These are phyloP conservation scores for Chrysaora quinquecirrha DNA, from an alignment of 30 jellyfish, hydroid and myxozoan genomes.

Conservation along the genomic window DNA sequence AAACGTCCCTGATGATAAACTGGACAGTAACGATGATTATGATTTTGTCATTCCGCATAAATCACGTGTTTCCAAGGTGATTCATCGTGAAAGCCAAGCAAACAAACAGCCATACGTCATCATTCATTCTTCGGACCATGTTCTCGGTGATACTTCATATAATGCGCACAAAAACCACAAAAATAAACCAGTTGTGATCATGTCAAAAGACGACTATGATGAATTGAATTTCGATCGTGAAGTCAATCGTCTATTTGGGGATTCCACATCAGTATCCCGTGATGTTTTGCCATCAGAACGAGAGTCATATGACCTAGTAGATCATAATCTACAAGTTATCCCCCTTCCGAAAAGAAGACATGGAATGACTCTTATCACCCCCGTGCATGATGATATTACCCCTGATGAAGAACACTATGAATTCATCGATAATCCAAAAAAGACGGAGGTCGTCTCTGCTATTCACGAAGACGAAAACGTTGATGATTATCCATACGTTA, in stretches of 20 bases:
- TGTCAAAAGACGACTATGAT: conserved; percentile 67
- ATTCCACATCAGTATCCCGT: conserved; percentile 18
- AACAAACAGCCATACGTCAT: conserved; percentile 44
- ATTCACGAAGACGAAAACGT: conserved; percentile 60
- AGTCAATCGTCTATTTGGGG: conserved; percentile 50
- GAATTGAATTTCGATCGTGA: conserved; percentile 68
- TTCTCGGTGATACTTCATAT: conserved; percentile 39
- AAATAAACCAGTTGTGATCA: conserved; percentile 49
- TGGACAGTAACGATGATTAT: conserved; percentile 43
- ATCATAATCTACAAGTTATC: conserved; percentile 3
- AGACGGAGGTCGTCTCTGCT: conserved; percentile 22
- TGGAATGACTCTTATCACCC: conserved; percentile 26
- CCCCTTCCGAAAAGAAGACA: conserved; percentile 31
- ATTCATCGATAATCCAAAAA: conserved; percentile 46
- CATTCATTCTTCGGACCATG: conserved; percentile 34
- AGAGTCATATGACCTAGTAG: conserved; percentile 64
- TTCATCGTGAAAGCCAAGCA: conserved; percentile 16
- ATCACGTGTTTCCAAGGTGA: conserved; percentile 23
- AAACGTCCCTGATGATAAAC: conserved; percentile 38
- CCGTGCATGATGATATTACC: conserved; percentile 80
- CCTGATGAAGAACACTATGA: conserved; percentile 74
- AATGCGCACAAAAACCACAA: conserved; percentile 5
- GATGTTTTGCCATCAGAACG: not conserved
- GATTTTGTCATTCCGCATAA: conserved; percentile 23
- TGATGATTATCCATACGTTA: conserved; percentile 45